A percentile compares a stretch with the other conserved stretches of the same genome.
phyloP scores from a whole-genome alignment of 2,113 vertebrate species.

The Notarius lentiginosus region DNA sequence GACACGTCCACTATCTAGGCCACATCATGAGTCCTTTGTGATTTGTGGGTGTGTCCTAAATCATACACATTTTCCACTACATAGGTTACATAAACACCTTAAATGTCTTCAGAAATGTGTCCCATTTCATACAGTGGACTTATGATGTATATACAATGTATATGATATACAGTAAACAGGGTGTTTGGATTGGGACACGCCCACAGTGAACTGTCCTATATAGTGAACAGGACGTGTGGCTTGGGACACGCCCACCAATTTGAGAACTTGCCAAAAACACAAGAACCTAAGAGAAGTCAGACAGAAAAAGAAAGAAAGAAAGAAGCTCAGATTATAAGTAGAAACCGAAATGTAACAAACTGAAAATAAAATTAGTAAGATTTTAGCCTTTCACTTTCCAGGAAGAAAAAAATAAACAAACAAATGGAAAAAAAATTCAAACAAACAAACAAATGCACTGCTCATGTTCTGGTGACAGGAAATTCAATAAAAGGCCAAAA shows the following conservation, averaged over 20 bases:
- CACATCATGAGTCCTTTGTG: too few relatives aligned
- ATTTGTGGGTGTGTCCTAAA: background rate
- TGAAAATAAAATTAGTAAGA: too few relatives aligned
- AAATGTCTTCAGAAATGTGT: background rate
- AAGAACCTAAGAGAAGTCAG: too few relatives aligned
- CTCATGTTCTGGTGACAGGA: background rate
- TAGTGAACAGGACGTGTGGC: too few relatives aligned
- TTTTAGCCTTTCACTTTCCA: too few relatives aligned
- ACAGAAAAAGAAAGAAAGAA: too few relatives aligned
- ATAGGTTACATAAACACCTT: background rate
- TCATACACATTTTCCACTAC: background rate
- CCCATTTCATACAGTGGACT: too few relatives aligned
- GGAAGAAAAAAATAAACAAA: background rate
- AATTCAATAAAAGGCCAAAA: background rate
- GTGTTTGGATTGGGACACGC: too few relatives aligned
- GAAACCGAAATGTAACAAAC: background rate
- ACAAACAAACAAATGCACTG: background rate
- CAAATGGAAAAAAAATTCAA: background rate
- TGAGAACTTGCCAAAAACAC: too few relatives aligned
- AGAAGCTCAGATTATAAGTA: background rate
- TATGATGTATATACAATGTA: too few relatives aligned
- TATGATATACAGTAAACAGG: too few relatives aligned
- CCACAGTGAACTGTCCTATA: background rate
- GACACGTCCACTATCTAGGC: background rate
- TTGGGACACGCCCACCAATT: background rate